These are phyloP conservation scores for Incurvaria masculella DNA, from an alignment of 2,888 invertebrate species.

Conservation along the genomic window DNA sequence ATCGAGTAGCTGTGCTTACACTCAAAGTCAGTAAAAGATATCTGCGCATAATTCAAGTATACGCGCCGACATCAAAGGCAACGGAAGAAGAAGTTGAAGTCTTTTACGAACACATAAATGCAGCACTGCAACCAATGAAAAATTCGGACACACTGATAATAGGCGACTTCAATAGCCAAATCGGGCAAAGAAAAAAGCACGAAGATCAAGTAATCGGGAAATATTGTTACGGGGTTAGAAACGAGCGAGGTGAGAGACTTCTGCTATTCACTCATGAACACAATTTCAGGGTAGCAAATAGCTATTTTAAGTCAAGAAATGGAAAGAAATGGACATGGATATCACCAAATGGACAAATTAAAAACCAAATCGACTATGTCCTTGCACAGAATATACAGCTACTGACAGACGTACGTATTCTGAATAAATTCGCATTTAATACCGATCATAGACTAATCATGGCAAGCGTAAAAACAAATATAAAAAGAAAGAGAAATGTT, in stretches of 20 bases:
- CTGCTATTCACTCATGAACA: background rate
- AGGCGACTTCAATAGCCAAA: background rate
- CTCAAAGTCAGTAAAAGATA: no score
- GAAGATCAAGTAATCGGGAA: background rate
- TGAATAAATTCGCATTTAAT: background rate
- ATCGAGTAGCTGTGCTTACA: background rate
- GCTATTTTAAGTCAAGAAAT: background rate
- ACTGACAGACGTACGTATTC: background rate
- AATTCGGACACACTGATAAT: background rate
- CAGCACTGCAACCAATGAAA: background rate
- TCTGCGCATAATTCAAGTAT: background rate
- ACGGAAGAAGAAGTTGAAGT: background rate
- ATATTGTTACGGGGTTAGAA: background rate
- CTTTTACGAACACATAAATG: background rate
- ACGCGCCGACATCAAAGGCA: background rate
- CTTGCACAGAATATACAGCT: background rate
- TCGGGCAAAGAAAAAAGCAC: background rate
- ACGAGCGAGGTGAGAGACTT: background rate
- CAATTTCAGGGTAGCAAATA: background rate
- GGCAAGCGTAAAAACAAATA: background rate
- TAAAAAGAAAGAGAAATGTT: background rate
- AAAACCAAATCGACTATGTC: background rate
- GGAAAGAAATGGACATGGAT: background rate
- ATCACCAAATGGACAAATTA: background rate
- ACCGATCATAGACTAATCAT: background rate